Evolutionary conservation across 2,797 vertebrate species (phyloP).

Genomic region (Cephalopachus bancanus): DNA sequence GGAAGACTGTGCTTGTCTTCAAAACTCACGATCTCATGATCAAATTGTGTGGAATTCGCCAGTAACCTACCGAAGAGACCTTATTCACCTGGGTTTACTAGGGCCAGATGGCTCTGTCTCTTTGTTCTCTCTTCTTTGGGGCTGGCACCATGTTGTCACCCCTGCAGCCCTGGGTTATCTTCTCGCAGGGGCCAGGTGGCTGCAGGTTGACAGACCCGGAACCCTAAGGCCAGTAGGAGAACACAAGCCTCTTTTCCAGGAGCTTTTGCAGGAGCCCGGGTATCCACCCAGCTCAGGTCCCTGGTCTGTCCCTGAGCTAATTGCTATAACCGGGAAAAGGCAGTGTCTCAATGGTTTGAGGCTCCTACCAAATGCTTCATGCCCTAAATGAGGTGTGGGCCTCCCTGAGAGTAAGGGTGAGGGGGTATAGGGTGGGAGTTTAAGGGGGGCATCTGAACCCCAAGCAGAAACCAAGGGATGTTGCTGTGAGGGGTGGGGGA

Average conservation of each 20-base stretch:
- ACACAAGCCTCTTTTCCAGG: not conserved
- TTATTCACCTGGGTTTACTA: not conserved
- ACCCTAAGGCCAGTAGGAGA: not conserved
- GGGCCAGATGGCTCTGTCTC: not conserved
- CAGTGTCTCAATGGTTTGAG: not conserved
- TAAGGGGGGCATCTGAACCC: no score
- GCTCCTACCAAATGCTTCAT: not conserved
- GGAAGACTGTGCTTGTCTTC: not conserved
- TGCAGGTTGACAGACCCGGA: not conserved
- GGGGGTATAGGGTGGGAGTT: no score
- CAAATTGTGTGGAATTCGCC: not conserved
- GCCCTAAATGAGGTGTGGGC: not conserved
- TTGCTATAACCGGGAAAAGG: not conserved
- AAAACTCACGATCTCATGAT: not conserved
- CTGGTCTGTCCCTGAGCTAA: not conserved
- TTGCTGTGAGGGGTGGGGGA: not conserved
- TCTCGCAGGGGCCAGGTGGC: not conserved
- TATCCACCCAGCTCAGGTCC: no score
- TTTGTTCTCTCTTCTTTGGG: not conserved
- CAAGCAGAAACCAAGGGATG: not conserved
- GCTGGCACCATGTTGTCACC: not conserved
- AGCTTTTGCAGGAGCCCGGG: not conserved
- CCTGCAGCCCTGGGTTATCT: not conserved
- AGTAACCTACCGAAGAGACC: not conserved
- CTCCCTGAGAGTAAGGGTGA: not conserved